Base-by-base conservation (phyloP, 2,113 vertebrate species). In the Onychostruthus taczanowskii region DNA sequence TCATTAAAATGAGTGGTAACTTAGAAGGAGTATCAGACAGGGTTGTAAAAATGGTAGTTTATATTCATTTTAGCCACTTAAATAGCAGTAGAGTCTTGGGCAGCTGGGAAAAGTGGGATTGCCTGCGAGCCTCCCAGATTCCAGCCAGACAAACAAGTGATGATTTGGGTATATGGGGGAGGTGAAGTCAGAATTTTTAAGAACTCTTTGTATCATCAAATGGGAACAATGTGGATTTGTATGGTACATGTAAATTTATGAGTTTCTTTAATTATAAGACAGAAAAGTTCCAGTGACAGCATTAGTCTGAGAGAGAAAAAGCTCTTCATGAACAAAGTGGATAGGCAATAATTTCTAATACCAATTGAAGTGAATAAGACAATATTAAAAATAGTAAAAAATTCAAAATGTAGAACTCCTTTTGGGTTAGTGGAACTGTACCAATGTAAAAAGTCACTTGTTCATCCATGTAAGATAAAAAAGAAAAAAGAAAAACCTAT, bases 251-350 rank as follows among this genome's bases (percentile, higher is more conserved):
- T 69, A 56, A 61, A 92, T 66, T 75, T 89, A 49, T 75, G 55
- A 74, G 22, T 82, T 94, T 94, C 50, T 77, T 94, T 96, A 96
- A 93, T 93, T 96, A 74, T 94, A 69, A 82, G 91, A 79, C 47
- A 82, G 69, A n/a, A 95, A 64, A 90, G 28, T 93, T 92, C 82
- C 90, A 75, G 35, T 73, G 55, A 66, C 72, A 94, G 79, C 44
- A 76, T 95, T 90, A 95, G 50, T 81, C 58, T 89, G 46, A 93
- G 35, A 96, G 69, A 91, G 63, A 86, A 87, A 93, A 96, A 89
- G 30, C 52, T 80, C 39, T 77, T 94, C 79, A 85, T 63, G 64
- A 69, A 37, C 33, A 81, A 84, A 90, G 55, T 39, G 2, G n/a
- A 37, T 41, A 79, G 35, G 12, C 11, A 85, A 33, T 62, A 27